Conservation (phyloP, 2,888 invertebrate genomes). For the Tineola bisselliella region DNA sequence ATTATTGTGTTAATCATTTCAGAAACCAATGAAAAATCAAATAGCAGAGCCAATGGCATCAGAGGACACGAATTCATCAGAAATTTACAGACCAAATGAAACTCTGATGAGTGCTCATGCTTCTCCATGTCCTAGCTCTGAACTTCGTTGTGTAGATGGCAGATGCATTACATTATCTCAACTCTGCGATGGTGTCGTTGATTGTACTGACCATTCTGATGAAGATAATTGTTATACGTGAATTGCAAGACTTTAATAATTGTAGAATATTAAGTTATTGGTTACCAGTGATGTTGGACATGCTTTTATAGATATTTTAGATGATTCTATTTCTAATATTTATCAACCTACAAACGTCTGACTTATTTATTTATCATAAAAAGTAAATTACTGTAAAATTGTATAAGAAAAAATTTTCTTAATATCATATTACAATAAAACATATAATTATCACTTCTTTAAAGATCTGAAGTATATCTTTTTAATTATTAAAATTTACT, state of each 20-base stretch:
- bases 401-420: no score
- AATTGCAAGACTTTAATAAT: constrained; percentile 15
- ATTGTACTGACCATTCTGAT: constrained; percentile 73
- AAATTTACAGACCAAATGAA: not conserved
- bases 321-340: no score
- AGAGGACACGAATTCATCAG: not conserved
- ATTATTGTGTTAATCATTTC: constrained; percentile 14
- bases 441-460: no score
- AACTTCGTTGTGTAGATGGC: constrained; percentile 72
- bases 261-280: not conserved
- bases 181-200: constrained; percentile 69
- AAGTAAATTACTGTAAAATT: no score
- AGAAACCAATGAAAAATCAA: constrained; percentile 24
- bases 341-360: no score
- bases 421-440: no score
- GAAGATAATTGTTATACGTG: constrained; percentile 72
- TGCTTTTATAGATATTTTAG: not conserved
- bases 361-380: no score
- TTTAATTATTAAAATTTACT: no score
- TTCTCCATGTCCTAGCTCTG: constrained; percentile 62
- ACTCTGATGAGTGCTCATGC: constrained; percentile 36
- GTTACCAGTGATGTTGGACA: not conserved
- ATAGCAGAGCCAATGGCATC: not conserved
- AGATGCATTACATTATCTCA: constrained; percentile 71
- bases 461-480: no score